These are phyloP conservation scores for Hippasteria phrygiana DNA, from an alignment of 53 echinoderm and acorn worm species.

Conservation along the genomic window DNA sequence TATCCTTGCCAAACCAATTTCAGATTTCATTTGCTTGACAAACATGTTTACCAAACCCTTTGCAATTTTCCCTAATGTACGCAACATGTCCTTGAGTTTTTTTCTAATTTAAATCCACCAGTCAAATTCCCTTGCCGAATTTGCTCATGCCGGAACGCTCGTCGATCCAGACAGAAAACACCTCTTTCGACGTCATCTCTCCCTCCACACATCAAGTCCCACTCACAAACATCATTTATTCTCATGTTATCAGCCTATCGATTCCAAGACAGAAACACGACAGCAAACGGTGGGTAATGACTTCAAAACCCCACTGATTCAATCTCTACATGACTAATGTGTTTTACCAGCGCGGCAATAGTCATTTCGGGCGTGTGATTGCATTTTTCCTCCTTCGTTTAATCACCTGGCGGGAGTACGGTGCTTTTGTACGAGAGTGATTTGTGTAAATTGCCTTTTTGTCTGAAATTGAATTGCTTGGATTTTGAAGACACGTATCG, in stretches of 20 bases:
- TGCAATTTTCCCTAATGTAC: too few relatives aligned
- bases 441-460: background rate
- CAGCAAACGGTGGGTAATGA: background rate
- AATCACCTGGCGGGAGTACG: background rate
- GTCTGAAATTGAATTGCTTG: background rate
- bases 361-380: background rate
- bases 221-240: slow-evolving; percentile 1
- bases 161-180: background rate
- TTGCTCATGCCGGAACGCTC: background rate
- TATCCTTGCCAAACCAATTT: too few relatives aligned
- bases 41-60: too few relatives aligned
- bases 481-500: background rate
- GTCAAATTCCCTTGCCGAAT: background rate
- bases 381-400: background rate
- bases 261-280: background rate
- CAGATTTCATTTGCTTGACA: too few relatives aligned
- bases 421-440: background rate
- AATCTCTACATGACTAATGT: slow-evolving; percentile 5
- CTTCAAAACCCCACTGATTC: background rate
- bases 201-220: background rate
- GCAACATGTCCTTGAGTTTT: background rate
- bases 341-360: background rate
- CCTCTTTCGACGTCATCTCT: background rate
- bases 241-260: background rate
- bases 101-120: background rate